Percentiles rank a stretch among this genome's conserved stretches.
phyloP scores from a whole-genome alignment of 1,140 invertebrate species.

The Wasmannia auropunctata region DNA sequence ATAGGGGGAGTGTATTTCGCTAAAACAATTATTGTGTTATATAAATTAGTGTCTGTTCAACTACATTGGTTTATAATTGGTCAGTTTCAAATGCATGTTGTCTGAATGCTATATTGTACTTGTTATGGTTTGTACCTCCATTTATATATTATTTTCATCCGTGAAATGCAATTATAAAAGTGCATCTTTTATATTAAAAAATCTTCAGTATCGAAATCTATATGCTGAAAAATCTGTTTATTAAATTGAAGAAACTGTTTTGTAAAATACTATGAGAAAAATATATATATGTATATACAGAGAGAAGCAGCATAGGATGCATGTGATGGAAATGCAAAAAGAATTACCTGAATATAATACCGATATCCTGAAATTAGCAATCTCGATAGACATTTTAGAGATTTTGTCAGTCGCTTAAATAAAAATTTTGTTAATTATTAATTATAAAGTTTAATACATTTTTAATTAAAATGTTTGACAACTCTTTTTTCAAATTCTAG shows the following conservation, averaged over 20 bases:
- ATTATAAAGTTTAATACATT: too few species aligned
- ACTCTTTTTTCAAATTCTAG: too few species aligned
- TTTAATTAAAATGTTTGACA: too few species aligned
- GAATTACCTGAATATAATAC: too few species aligned
- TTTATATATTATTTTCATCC: slow-evolving; percentile 29
- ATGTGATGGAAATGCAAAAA: too few species aligned
- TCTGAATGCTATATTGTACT: neutral
- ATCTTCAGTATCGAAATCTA: neutral
- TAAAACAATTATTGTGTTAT: slow-evolving; percentile 24
- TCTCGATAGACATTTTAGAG: too few species aligned
- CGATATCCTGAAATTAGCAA: too few species aligned
- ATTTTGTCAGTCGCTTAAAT: too few species aligned
- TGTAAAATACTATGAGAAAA: neutral
- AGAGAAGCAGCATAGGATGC: too few species aligned
- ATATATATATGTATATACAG: neutral
- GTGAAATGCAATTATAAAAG: neutral
- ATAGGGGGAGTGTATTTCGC: neutral
- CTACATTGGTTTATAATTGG: slow-evolving; percentile 1
- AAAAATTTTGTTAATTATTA: too few species aligned
- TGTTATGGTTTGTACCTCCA: neutral
- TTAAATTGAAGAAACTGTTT: neutral
- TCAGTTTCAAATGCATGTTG: neutral
- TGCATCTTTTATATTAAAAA: neutral
- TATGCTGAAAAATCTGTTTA: neutral
- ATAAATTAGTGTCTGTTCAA: neutral